Base-by-base conservation (phyloP, 2,797 vertebrate genomes). In the Brachymystax lenok region DNA sequence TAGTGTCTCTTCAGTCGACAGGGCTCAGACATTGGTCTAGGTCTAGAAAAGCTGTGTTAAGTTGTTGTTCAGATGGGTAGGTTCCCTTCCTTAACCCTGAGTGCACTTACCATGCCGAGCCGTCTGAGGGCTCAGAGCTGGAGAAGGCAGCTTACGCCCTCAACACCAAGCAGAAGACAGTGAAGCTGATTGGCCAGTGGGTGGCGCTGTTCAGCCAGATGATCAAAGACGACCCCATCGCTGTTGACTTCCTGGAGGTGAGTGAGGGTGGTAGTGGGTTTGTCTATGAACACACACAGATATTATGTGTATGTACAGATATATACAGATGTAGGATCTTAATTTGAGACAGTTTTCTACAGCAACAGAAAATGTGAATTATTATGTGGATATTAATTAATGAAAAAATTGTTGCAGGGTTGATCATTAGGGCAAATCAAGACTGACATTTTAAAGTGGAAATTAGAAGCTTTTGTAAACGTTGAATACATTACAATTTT, bases 171-270 rank as follows among this genome's bases (percentile, higher is more conserved):
- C 96, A 96, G 84, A 98, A 96, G 85, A 94, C 98, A 71, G 93
- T 99, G 86, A 94, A 95, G 67, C 91, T 99, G 61, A 94, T 98
- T 2, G 91, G 93, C 86, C 97, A 95, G 79, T 99, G 97, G 97
- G 96, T 97, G 90, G 91, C 92, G 63, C 92, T 99, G 71, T 98
- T 93, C 0, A 94, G 96, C 73, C 88, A 89, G 24, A 88, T 94
- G 83, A 93, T 99, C 79, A 96, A 93, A 81, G 93, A 95, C 0
- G 97, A 99, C 84, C 92, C 94, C 0, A 76, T 93, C 63, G 95
- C 93, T 72, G 81, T 88, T 59, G 90, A 92, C 10, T 96, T 97
- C 78, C 89, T 99, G 75, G 96, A 99, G 96, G 98, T 98, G 85
- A 87, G 79, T 12, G n/a, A 21, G 8, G 12, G 12, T 13, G 40